These are phyloP conservation scores for Neodiprion lecontei DNA, from an alignment of 1,140 invertebrate genomes.

Conservation along the genomic window DNA sequence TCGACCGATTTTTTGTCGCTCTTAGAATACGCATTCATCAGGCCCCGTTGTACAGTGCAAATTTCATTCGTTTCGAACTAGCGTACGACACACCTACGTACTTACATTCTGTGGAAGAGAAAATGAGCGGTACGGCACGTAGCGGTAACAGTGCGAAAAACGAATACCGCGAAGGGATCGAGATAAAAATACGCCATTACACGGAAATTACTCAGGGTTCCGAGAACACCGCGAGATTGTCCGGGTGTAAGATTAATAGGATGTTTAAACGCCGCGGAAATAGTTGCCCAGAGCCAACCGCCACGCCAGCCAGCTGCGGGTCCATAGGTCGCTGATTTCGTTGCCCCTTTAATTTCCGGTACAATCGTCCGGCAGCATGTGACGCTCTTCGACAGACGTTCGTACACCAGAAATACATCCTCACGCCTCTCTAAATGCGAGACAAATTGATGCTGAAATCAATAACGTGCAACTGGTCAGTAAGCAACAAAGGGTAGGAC, in stretches of 20 bases:
- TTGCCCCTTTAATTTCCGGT: background rate
- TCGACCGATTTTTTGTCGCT: too few species aligned
- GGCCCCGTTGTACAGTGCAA: too few species aligned
- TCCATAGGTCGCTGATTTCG: background rate
- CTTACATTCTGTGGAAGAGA: background rate
- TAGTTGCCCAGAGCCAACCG: background rate
- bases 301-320: background rate
- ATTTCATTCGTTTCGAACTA: too few species aligned
- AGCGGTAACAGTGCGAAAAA: background rate
- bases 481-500: too few species aligned
- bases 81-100: too few species aligned
- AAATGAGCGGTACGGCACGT: background rate
- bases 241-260: constrained; percentile 4
- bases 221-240: constrained; percentile 1
- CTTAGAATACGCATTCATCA: too few species aligned
- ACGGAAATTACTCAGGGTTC: background rate
- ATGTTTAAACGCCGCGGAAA: background rate
- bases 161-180: background rate
- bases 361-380: background rate
- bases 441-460: too few species aligned
- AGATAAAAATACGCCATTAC: constrained; percentile 7
- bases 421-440: background rate
- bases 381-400: background rate
- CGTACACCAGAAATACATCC: background rate
- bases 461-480: too few species aligned